Base-by-base conservation (phyloP, 2,113 vertebrate genomes). In the Mustela nigripes region DNA sequence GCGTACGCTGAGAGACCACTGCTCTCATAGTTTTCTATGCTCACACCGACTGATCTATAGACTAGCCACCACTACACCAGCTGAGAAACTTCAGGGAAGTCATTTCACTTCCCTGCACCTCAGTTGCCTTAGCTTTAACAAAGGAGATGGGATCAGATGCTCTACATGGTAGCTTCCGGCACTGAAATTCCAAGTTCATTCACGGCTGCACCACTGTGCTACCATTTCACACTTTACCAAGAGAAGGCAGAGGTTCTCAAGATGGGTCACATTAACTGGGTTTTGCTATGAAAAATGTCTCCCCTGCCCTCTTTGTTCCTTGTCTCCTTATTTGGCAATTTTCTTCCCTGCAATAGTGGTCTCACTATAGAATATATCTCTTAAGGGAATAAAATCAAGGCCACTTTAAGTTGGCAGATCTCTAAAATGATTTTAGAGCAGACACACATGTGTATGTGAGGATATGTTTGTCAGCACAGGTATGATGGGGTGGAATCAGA, bases 321-420 rank as follows among this genome's bases (percentile, higher is more conserved):
- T 42, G n/a, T 26, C 42, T 92, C 65, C 65, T 92, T 78, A 89
- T 71, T 83, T 90, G 94, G 58, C 33, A 90, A 89, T 81, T 87
- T 94, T 78, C 89, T 92, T 82, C 48, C 36, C 22, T 56, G 18
- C 39, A 60, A 76, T 4, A 91, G 48, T 11, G 71, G 36, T 45
- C 31, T 86, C 45, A 63, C 53, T 85, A 45, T 42, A n/a, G 65
- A 85, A 80, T 71, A 50, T 60, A 63, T 50, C 76, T 85, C 36
- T 97, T 97, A 39, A 60, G 45, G 79, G 81, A 89, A 94, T 92
- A 80, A 98, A 96, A 94, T 65, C 63, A 80, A 96, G 45, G 28
- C 36, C 74, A 82, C 56, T 31, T 74, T 58, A 91, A 60, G 33
- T 19, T 89, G 81, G 71, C 21, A 91, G 39, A 45, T 82, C 56